These are phyloP conservation scores for Hylaea fasciaria DNA, from an alignment of 2,888 invertebrate genomes.

Conservation along the genomic window DNA sequence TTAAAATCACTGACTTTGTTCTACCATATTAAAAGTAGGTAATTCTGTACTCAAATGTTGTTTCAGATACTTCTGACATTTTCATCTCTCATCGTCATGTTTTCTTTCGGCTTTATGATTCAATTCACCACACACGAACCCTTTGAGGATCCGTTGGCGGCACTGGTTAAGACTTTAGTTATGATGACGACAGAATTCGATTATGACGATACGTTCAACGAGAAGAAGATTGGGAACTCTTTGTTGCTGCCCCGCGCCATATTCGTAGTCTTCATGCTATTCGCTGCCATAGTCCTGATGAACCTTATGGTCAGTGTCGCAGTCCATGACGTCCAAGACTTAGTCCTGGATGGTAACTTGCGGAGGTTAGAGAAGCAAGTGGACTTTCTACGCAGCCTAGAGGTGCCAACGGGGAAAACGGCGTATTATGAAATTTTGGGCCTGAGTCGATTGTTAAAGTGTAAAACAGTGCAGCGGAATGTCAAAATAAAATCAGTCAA, in stretches of 20 bases:
- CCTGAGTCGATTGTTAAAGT: no score
- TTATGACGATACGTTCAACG: conserved; percentile 49
- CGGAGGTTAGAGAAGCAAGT: conserved; percentile 66
- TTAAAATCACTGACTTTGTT: no score
- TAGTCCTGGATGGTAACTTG: conserved; percentile 81
- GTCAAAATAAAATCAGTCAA: no score
- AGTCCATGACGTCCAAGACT: conserved; percentile 82
- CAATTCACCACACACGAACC: conserved; percentile 75
- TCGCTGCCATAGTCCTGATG: conserved; percentile 62
- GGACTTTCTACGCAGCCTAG: conserved; percentile 9
- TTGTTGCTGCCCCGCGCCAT: conserved; percentile 5
- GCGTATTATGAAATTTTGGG: no score
- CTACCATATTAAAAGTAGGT: no score
- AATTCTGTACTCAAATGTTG: no score
- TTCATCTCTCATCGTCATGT: conserved; percentile 80
- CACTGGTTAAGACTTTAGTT: conserved; percentile 81
- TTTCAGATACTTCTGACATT: conserved; percentile 80
- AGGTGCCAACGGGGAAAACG: no score
- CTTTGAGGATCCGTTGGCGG: conserved; percentile 77
- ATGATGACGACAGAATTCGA: conserved; percentile 86
- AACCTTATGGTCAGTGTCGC: conserved; percentile 84
- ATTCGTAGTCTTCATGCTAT: conserved; percentile 10
- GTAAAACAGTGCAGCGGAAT: no score
- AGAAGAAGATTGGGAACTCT: no score
- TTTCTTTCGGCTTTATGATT: conserved; percentile 82